Percentiles rank a stretch among this genome's conserved stretches.
Evolutionary conservation across 2,113 vertebrate species (phyloP).

Genomic region (Naja naja): DNA sequence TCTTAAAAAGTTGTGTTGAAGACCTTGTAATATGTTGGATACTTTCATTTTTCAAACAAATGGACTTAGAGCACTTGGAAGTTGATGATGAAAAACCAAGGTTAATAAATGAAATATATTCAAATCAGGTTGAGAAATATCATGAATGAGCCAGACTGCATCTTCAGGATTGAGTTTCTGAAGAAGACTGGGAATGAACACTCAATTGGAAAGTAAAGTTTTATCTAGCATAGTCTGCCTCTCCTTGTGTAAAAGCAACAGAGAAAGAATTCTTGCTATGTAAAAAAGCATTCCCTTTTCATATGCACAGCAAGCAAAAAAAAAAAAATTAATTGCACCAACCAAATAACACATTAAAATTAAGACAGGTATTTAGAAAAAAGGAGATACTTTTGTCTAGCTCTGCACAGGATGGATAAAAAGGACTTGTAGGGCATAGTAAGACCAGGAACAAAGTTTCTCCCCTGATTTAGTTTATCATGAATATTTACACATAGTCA

Average conservation of each 20-base stretch:
- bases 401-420: neutral
- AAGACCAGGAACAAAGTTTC: neutral
- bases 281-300: neutral
- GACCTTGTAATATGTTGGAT: slow-evolving; percentile 10
- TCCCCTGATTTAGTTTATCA: neutral
- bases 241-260: neutral
- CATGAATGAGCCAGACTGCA: neutral
- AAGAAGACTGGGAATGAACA: neutral
- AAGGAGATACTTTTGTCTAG: neutral
- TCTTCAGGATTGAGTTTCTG: neutral
- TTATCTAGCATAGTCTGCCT: neutral
- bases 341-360: neutral
- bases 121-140: slow-evolving; percentile 29
- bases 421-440: neutral
- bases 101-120: slow-evolving; percentile 29
- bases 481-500: slow-evolving; percentile 46
- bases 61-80: slow-evolving; percentile 40
- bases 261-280: neutral
- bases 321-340: neutral
- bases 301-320: neutral
- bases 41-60: slow-evolving; percentile 46
- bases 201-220: neutral
- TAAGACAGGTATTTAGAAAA: neutral
- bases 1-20: slow-evolving; percentile 43
- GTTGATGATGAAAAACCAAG: slow-evolving; percentile 33